phyloP scores from a whole-genome alignment of 2,888 invertebrate genomes.

The Xanthorhoe designata region DNA sequence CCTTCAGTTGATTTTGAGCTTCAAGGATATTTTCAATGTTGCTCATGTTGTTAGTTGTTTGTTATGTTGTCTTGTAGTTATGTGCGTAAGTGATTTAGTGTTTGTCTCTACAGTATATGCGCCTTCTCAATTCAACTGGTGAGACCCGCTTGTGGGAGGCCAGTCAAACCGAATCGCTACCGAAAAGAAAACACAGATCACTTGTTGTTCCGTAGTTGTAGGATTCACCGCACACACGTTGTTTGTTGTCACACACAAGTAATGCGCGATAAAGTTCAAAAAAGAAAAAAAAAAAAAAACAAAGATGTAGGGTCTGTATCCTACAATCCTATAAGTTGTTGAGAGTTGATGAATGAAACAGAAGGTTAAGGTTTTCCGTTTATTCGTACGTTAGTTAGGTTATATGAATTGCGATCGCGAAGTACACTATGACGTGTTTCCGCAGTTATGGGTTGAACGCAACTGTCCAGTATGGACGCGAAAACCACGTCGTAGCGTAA shows the following conservation, averaged over 20 bases:
- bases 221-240: too few relatives aligned
- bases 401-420: neutral
- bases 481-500: neutral
- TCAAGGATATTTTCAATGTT: constrained; percentile 5
- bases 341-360: neutral
- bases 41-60: neutral
- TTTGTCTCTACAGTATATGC: neutral
- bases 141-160: too few relatives aligned
- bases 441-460: neutral
- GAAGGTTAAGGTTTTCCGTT: neutral
- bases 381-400: neutral
- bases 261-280: too few relatives aligned
- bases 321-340: neutral
- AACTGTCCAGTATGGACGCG: neutral
- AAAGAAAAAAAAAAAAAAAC: too few relatives aligned
- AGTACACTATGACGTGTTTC: neutral
- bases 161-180: too few relatives aligned
- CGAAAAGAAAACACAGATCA: too few relatives aligned
- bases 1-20: constrained; percentile 4
- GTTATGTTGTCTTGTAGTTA: neutral
- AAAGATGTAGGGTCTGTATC: constrained; percentile 1
- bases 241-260: too few relatives aligned
- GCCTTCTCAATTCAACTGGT: too few relatives aligned
- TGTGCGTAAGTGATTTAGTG: neutral
- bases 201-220: too few relatives aligned